Evolutionary conservation across 2,797 vertebrate species (phyloP).

Genomic region (Phrynocephalus forsythii): DNA sequence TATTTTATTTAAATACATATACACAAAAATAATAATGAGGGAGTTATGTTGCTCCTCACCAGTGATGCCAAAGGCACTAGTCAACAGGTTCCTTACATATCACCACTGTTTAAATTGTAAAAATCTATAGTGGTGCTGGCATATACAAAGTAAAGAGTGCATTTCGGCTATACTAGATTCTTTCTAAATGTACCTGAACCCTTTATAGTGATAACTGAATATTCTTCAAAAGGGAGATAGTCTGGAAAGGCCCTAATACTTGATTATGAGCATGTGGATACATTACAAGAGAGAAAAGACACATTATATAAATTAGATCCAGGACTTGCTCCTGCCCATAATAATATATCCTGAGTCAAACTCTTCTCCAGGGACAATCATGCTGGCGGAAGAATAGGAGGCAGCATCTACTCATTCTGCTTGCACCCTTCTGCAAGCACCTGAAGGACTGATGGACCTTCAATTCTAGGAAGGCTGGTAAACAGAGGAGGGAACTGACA

Average conservation of each 20-base stretch:
- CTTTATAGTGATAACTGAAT: slow-evolving; percentile 44
- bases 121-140: neutral
- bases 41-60: neutral
- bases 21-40: neutral
- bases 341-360: neutral
- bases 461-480: neutral
- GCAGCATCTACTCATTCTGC: neutral
- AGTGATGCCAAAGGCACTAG: neutral
- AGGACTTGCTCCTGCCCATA: neutral
- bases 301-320: neutral
- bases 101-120: neutral
- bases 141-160: neutral
- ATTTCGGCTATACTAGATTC: too few species aligned
- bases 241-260: slow-evolving; percentile 38
- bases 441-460: neutral
- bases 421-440: neutral
- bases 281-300: slow-evolving; percentile 58
- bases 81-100: neutral
- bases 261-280: slow-evolving; percentile 68
- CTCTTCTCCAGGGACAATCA: neutral
- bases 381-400: neutral
- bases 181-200: neutral
- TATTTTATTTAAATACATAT: too few species aligned
- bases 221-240: neutral
- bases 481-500: neutral